phyloP scores from a whole-genome alignment of 2,113 vertebrate genomes.

The Platysteira castanea region DNA sequence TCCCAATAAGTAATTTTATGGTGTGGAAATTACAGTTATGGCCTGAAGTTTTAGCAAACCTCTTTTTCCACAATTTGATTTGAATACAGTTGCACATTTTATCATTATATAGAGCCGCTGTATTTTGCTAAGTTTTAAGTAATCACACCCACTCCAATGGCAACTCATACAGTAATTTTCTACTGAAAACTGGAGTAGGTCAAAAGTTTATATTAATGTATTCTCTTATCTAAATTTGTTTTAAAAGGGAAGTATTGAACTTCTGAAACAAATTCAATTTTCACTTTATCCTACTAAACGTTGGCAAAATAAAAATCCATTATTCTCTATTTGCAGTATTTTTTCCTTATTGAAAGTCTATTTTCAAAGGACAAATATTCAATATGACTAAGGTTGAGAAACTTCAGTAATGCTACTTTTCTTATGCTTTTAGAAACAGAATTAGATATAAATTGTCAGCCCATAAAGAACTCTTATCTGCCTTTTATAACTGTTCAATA shows the following conservation, averaged over 20 bases:
- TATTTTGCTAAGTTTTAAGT: background rate
- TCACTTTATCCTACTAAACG: background rate
- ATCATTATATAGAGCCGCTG: background rate
- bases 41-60: background rate
- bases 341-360: background rate
- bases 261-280: background rate
- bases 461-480: background rate
- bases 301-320: background rate
- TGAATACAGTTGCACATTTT: background rate
- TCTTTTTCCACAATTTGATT: background rate
- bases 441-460: background rate
- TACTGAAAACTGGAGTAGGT: background rate
- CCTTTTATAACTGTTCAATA: background rate
- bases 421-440: background rate
- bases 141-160: rapidly evolving
- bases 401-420: background rate
- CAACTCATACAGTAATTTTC: background rate
- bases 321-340: background rate
- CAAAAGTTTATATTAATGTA: background rate
- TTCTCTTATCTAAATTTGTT: background rate
- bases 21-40: background rate
- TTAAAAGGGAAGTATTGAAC: background rate
- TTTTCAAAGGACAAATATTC: background rate
- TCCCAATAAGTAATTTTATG: background rate
- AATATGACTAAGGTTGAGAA: background rate